Base-by-base conservation (phyloP, 2,113 vertebrate genomes). In the Apteryx mantelli region DNA sequence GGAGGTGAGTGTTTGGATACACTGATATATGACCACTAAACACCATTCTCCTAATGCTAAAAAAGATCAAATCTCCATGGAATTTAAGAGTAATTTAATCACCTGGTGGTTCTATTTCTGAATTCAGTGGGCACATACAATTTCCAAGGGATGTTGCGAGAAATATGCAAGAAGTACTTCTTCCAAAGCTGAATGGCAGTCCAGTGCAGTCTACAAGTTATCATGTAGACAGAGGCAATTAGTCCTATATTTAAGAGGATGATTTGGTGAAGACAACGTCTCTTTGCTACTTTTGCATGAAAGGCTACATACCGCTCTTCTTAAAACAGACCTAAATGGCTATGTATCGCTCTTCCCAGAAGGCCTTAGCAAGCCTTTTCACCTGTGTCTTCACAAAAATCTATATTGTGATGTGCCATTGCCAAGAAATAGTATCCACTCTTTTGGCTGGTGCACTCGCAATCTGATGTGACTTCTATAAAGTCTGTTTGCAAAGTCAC, bases 1-100 rank as follows among this genome's bases (percentile, higher is more conserved):
- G 99, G 98, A 95, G 99, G 99, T 99, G 97, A 98, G 98, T 97
- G 85, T 20, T 25, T 63, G 11, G 40, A 56, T 56, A 56, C 42
- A 20, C 71, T 5, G 1, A 1, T 36, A 3, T 3, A 40, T 85
- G 91, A 74, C 60, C 71, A 9, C 60, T 42, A 2, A 26, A 2
- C 24, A 25, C 9, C 32, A 2, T 79, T 73, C 53, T 76, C 12
- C 70, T 42, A 10, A 21, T 60, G 79, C 56, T 89, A 22, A n/a
- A 7, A 52, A 44, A n/a, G 81, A 46, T 82, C 64, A 28, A 2
- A 13, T 74, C 56, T 55, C 65, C 14, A 0, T n/a, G 38, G 42
- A 58, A 10, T 81, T 22, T 22, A 42, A 40, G 48, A 75, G 79
- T 21, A 58, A 32, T 48, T 48, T 48, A 18, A 48, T 48, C 46